Conservation (phyloP, 1,140 invertebrate genomes). For the Plutomurus gul region DNA sequence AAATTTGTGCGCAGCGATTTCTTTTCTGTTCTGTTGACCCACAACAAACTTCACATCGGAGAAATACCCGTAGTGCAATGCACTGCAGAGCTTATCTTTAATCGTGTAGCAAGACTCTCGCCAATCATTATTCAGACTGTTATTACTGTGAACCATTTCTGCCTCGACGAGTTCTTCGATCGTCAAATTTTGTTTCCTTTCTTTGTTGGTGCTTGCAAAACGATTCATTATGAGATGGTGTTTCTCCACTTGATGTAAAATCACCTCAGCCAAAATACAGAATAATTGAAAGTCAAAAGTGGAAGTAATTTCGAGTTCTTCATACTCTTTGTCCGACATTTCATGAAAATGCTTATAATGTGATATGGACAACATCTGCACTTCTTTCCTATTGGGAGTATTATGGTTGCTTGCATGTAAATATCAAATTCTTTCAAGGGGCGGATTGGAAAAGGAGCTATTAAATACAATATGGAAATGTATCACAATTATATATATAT, state of each 20-base stretch:
- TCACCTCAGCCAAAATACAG: not conserved
- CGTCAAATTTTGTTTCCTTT: not conserved
- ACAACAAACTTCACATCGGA: conserved; percentile 43
- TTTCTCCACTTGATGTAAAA: conserved; percentile 2
- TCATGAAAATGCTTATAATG: not conserved
- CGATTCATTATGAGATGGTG: conserved; percentile 4
- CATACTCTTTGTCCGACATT: not conserved
- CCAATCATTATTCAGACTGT: conserved; percentile 26
- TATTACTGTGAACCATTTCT: not conserved
- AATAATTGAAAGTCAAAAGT: not conserved
- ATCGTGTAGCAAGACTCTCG: conserved; percentile 29
- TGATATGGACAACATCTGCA: not conserved
- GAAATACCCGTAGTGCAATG: conserved; percentile 32
- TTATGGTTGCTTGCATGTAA: no score
- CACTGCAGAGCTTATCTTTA: conserved; percentile 38
- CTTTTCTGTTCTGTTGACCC: conserved; percentile 33
- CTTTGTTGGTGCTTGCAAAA: not conserved
- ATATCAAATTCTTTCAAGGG: no score
- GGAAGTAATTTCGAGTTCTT: not conserved
- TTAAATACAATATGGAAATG: no score
- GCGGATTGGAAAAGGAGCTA: no score
- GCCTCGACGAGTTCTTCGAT: conserved; percentile 6
- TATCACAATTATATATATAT: no score
- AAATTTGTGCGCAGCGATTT: conserved; percentile 31
- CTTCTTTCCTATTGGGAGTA: no score